Evolutionary conservation across 2,888 invertebrate species (phyloP).

Genomic region (Cerastis leucographa): DNA sequence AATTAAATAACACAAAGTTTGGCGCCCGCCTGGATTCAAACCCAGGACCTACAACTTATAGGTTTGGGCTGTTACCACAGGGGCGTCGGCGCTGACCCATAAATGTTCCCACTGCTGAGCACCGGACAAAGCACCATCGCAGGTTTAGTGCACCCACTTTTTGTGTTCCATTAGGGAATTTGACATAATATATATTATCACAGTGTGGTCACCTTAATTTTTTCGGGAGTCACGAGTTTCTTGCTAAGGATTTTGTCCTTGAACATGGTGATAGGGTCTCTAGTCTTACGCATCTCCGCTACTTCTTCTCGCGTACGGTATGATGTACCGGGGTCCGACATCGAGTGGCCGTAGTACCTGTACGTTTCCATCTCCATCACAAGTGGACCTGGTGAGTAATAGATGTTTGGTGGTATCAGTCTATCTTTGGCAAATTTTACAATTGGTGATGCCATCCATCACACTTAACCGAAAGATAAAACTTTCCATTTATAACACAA

Average conservation of each 20-base stretch:
- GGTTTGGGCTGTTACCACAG: no score
- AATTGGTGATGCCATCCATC: background rate
- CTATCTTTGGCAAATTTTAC: background rate
- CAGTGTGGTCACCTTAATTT: slow-evolving; percentile 31
- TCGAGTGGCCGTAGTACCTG: slow-evolving; percentile 99
- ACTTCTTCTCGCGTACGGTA: slow-evolving; percentile 85
- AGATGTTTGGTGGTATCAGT: background rate
- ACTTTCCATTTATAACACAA: background rate
- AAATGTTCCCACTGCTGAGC: no score
- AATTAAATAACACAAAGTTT: background rate
- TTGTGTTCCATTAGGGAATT: background rate
- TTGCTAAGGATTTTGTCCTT: slow-evolving; percentile 22
- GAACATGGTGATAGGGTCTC: slow-evolving; percentile 23
- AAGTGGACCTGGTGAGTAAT: slow-evolving; percentile 30
- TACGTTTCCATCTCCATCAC: slow-evolving; percentile 98
- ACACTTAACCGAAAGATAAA: background rate
- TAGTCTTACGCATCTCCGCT: slow-evolving; percentile 20
- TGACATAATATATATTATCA: background rate
- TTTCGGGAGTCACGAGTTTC: background rate
- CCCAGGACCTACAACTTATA: no score
- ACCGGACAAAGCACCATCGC: background rate
- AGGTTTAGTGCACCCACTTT: background rate
- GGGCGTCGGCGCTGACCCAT: no score
- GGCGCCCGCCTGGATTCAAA: no score
- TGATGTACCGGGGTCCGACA: slow-evolving; percentile 99